phyloP scores from a whole-genome alignment of 2,888 invertebrate species.

The Lydus trimaculatus region DNA sequence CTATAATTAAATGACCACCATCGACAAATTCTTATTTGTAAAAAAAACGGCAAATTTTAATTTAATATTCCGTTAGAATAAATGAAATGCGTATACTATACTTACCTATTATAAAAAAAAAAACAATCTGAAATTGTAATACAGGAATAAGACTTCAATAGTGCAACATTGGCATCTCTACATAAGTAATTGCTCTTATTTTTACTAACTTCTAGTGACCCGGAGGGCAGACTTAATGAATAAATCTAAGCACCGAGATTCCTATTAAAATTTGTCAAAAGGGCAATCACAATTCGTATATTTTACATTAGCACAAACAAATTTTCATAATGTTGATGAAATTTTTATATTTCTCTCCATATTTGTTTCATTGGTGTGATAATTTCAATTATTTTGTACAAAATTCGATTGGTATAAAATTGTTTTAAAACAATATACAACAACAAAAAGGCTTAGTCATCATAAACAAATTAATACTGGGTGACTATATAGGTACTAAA shows the following conservation, averaged over 20 bases:
- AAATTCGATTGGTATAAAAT: background rate
- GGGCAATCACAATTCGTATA: too few species aligned
- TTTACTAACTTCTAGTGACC: too few species aligned
- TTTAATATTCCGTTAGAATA: background rate
- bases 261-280: too few species aligned
- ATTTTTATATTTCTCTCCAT: background rate
- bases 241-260: too few species aligned
- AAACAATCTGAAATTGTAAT: too few species aligned
- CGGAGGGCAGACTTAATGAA: too few species aligned
- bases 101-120: too few species aligned
- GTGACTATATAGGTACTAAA: too few species aligned
- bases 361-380: background rate
- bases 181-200: too few species aligned
- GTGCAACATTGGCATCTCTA: too few species aligned
- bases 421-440: slow-evolving; percentile 17
- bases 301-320: too few species aligned
- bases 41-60: background rate
- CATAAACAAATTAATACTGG: slow-evolving; percentile 29
- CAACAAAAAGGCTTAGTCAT: slow-evolving; percentile 17
- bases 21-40: background rate
- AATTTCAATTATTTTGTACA: background rate
- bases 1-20: slow-evolving; percentile 1
- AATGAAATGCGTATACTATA: background rate
- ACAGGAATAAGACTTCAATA: too few species aligned
- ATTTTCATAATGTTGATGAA: background rate